phyloP scores from a whole-genome alignment of 1,140 invertebrate species.

The Cardiocondyla obscurior region DNA sequence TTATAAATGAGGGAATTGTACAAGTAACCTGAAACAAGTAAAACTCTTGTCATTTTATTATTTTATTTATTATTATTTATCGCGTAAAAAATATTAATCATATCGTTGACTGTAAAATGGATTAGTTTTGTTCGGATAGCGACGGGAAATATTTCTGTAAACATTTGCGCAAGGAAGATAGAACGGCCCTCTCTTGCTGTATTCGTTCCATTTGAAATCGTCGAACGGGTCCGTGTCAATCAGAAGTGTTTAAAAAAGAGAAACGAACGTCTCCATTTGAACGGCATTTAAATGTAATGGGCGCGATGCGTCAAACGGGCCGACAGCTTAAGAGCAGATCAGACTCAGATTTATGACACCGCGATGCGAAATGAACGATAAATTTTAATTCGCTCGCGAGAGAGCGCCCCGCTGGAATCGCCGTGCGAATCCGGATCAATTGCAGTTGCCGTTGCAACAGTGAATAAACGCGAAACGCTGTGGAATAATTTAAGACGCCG shows the following conservation, averaged over 20 bases:
- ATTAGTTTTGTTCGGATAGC: neutral
- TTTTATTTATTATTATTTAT: neutral
- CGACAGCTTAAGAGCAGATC: conserved; percentile 71
- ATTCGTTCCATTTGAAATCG: conserved; percentile 14
- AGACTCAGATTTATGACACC: conserved; percentile 67
- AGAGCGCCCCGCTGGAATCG: neutral
- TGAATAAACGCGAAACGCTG: conserved; percentile 37
- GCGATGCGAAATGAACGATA: conserved; percentile 63
- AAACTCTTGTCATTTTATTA: neutral
- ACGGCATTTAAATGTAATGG: conserved; percentile 57
- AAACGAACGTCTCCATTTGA: conserved; percentile 43
- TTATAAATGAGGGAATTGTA: neutral
- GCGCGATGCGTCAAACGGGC: conserved; percentile 62
- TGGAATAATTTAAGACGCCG: conserved; percentile 55
- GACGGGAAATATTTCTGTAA: neutral
- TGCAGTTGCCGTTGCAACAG: conserved; percentile 30
- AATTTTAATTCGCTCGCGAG: conserved; percentile 62
- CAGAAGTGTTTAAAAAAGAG: conserved; percentile 18
- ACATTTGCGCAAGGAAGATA: neutral
- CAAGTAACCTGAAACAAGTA: neutral
- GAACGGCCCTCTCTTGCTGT: neutral
- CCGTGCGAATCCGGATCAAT: conserved; percentile 44
- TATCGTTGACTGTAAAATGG: neutral
- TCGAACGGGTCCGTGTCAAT: conserved; percentile 28
- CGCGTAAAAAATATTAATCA: neutral